phyloP scores from a whole-genome alignment of 2,113 vertebrate species.

The Lanius collurio region DNA sequence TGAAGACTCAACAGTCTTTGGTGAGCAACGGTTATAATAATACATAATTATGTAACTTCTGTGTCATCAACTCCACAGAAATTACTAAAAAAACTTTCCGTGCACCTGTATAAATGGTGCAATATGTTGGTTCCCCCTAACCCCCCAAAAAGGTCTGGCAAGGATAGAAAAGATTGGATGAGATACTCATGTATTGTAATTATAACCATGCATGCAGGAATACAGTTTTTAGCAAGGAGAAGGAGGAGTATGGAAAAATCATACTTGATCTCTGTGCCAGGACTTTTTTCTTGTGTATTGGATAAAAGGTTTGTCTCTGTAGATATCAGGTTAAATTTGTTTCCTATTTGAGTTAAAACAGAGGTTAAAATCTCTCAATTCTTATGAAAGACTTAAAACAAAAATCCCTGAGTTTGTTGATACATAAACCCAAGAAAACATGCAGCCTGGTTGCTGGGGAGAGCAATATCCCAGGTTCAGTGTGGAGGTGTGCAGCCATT shows the following conservation, averaged over 20 bases:
- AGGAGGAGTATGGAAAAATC: not conserved
- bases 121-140: not conserved
- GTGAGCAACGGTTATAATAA: not conserved
- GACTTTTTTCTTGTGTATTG: not conserved
- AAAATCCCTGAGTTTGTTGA: not conserved
- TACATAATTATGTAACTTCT: not conserved
- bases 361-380: not conserved
- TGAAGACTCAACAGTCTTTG: not conserved
- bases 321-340: not conserved
- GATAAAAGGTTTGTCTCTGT: not conserved
- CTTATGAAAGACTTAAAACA: not conserved
- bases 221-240: not conserved
- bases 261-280: not conserved
- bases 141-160: accelerated
- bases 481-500: not conserved
- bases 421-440: not conserved
- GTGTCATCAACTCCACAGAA: not conserved
- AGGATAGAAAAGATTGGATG: not conserved
- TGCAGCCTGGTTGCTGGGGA: not conserved
- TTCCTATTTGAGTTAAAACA: not conserved
- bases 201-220: not conserved
- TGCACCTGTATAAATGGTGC: not conserved
- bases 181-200: not conserved
- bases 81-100: not conserved
- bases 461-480: not conserved